Percentiles rank a stretch among this genome's conserved stretches.
Evolutionary conservation across 2,113 vertebrate genomes (phyloP).

Genomic region (Heterochromis multidens): DNA sequence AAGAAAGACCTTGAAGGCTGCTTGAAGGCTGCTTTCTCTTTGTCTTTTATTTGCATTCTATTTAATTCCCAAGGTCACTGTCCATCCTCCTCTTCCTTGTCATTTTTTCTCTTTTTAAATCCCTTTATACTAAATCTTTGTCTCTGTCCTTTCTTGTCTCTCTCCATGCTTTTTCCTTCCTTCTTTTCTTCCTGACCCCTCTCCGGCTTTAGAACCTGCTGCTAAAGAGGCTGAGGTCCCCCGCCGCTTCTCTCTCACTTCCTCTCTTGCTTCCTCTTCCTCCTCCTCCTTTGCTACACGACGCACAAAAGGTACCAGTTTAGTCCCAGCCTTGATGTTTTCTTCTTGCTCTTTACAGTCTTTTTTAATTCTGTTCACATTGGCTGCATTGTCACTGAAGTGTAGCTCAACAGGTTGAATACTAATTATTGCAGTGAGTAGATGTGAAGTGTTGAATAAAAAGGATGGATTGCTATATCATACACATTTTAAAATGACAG

Average conservation of each 20-base stretch:
- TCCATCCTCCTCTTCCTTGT: background rate
- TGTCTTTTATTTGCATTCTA: background rate
- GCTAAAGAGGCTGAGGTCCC: slow-evolving; percentile 81
- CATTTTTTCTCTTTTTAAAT: background rate
- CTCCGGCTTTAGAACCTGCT: slow-evolving; percentile 75
- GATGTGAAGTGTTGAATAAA: background rate
- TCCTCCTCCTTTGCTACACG: slow-evolving; percentile 72
- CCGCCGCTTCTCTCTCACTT: slow-evolving; percentile 89
- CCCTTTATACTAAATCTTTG: background rate
- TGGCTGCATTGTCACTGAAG: background rate
- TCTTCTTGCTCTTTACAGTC: background rate
- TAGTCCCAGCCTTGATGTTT: background rate
- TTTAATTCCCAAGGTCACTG: background rate
- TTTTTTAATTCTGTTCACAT: background rate
- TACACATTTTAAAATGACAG: background rate
- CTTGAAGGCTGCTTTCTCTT: background rate
- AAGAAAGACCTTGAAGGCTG: background rate
- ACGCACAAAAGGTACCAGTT: slow-evolving; percentile 84
- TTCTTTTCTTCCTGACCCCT: background rate
- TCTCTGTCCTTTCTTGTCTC: background rate
- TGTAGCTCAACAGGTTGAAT: background rate
- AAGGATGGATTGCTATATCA: background rate
- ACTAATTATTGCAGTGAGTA: background rate
- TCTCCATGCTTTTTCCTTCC: background rate
- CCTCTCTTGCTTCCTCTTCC: slow-evolving; percentile 82